phyloP scores from a whole-genome alignment of 2,113 vertebrate species.

The Nibea coibor region DNA sequence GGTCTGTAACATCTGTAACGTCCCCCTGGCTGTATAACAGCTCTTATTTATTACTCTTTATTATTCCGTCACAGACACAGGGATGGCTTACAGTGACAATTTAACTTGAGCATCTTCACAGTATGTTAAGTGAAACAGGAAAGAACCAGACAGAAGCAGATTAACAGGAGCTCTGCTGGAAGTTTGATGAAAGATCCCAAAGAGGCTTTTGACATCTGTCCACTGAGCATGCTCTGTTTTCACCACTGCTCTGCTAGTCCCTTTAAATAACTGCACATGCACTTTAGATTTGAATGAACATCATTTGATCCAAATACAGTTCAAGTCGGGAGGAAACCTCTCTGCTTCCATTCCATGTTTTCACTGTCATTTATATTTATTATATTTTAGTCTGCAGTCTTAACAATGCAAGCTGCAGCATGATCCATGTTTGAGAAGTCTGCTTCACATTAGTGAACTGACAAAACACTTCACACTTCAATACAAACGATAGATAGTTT shows the following conservation, averaged over 20 bases:
- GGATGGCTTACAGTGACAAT: neutral
- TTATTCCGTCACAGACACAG: neutral
- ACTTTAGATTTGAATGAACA: neutral
- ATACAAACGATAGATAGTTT: no score
- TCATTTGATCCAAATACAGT: neutral
- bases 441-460: no score
- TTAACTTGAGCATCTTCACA: neutral
- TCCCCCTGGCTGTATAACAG: neutral
- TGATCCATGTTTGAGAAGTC: no score
- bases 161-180: slow-evolving; percentile 13
- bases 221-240: slow-evolving; percentile 15
- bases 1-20: neutral
- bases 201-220: slow-evolving; percentile 23
- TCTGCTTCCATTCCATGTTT: no score
- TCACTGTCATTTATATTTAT: no score
- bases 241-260: neutral
- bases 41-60: neutral
- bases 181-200: slow-evolving; percentile 47
- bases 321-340: no score
- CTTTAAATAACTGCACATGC: neutral
- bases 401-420: no score
- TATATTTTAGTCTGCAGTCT: no score
- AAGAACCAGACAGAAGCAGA: neutral
- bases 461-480: no score
- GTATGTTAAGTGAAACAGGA: no score